Evolutionary conservation across 2,888 invertebrate genomes (phyloP).

Genomic region (Lasioglossum leucozonium): DNA sequence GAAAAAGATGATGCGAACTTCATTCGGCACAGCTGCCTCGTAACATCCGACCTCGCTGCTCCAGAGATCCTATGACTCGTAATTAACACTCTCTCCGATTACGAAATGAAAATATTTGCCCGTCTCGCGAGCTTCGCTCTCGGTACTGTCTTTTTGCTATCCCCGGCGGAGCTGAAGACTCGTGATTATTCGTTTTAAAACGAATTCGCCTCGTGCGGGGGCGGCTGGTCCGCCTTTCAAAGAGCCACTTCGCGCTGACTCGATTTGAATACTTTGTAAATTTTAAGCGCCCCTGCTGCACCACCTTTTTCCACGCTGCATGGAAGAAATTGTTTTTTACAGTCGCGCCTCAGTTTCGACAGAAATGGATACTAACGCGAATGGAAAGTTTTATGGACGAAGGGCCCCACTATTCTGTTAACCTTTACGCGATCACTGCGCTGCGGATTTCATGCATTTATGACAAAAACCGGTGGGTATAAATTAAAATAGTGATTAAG

Average conservation of each 20-base stretch:
- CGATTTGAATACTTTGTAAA: background rate
- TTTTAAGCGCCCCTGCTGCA: background rate
- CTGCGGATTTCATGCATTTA: no score
- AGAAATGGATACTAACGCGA: background rate
- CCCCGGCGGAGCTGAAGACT: background rate
- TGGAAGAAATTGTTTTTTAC: background rate
- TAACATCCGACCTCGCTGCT: background rate
- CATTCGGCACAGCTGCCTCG: background rate
- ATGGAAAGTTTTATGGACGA: background rate
- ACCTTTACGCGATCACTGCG: background rate
- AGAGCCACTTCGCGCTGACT: background rate
- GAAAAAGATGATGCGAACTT: background rate
- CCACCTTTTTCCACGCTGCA: background rate
- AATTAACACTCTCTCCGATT: constrained; percentile 1
- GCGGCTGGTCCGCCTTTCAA: background rate
- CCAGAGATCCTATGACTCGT: background rate
- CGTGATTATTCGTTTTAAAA: background rate
- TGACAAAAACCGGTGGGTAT: no score
- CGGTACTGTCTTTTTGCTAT: background rate
- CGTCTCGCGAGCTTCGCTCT: background rate
- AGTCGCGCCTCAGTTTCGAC: background rate
- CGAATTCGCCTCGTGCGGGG: background rate
- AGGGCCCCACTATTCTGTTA: background rate
- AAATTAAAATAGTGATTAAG: no score
- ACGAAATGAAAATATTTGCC: background rate